Evolutionary conservation across 1,140 invertebrate species (phyloP).

Genomic region (Vollenhovia emeryi): DNA sequence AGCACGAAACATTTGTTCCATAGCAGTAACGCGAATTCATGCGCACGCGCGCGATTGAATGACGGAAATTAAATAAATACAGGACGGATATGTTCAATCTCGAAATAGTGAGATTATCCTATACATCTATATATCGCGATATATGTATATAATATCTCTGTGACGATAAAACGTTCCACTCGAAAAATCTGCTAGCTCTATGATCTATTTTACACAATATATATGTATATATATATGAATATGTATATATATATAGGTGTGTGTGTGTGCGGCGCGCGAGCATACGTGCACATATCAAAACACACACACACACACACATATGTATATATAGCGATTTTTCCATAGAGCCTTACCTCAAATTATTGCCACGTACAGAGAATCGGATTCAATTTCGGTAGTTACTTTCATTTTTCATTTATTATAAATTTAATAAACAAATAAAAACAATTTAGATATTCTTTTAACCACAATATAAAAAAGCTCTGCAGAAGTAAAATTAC

Average conservation of each 20-base stretch:
- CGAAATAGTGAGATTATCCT: constrained; percentile 68
- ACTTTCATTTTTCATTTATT: constrained; percentile 16
- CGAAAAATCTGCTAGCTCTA: constrained; percentile 32
- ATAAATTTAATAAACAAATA: background rate
- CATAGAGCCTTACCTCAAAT: constrained; percentile 5
- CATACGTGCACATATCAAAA: too few relatives aligned
- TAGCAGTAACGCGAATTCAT: background rate
- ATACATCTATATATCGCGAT: constrained; percentile 52
- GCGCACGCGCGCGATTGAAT: constrained; percentile 19
- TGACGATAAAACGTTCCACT: constrained; percentile 38
- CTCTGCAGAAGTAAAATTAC: background rate
- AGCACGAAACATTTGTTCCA: background rate
- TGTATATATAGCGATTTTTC: background rate
- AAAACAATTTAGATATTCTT: background rate
- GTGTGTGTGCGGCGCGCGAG: too few relatives aligned
- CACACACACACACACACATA: too few relatives aligned
- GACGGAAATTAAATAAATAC: constrained; percentile 65
- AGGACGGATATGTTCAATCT: constrained; percentile 77
- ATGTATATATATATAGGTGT: too few relatives aligned
- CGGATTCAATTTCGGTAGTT: constrained; percentile 22
- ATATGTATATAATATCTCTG: constrained; percentile 43
- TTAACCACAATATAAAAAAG: background rate
- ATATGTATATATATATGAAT: too few relatives aligned
- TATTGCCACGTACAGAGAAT: constrained; percentile 41
- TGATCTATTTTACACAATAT: constrained; percentile 16